Evolutionary conservation across 2,888 invertebrate species (phyloP).

Genomic region (Cerceris rybyensis): DNA sequence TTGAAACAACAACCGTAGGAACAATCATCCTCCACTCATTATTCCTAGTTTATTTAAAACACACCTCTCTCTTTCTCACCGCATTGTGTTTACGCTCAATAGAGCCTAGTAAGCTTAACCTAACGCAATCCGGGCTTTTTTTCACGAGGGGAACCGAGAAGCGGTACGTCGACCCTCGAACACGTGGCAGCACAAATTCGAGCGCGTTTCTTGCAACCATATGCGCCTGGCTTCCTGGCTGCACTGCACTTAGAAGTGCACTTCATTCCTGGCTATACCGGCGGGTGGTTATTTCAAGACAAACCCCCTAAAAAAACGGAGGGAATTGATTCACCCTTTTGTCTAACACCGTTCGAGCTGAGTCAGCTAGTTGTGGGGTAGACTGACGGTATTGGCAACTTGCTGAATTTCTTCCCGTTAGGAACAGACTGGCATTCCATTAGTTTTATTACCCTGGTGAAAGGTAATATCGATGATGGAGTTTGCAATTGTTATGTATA

Average conservation of each 20-base stretch:
- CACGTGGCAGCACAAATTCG: constrained; percentile 50
- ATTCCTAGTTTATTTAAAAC: constrained; percentile 48
- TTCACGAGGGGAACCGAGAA: constrained; percentile 30
- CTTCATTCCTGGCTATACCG: constrained; percentile 49
- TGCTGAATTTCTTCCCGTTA: constrained; percentile 28
- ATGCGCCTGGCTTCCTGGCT: constrained; percentile 54
- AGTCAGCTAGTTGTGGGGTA: constrained; percentile 38
- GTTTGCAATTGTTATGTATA: too few species aligned
- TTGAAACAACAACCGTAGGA: background rate
- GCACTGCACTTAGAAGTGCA: constrained; percentile 57
- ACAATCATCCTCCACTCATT: constrained; percentile 24
- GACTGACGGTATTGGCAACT: constrained; percentile 34
- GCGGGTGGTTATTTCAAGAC: constrained; percentile 65
- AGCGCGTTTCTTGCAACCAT: constrained; percentile 49
- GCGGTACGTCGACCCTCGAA: constrained; percentile 55
- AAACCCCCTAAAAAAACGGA: constrained; percentile 39
- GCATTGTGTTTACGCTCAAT: constrained; percentile 63
- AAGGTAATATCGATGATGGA: too few species aligned
- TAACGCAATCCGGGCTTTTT: constrained; percentile 41
- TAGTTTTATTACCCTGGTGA: background rate
- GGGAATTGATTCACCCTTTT: constrained; percentile 44
- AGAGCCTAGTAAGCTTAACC: constrained; percentile 40
- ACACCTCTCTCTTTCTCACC: constrained; percentile 18
- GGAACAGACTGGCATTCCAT: background rate
- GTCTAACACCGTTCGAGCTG: constrained; percentile 45